These are phyloP conservation scores for Alexandromys fortis DNA, from an alignment of 2,113 vertebrate genomes.

Conservation along the genomic window DNA sequence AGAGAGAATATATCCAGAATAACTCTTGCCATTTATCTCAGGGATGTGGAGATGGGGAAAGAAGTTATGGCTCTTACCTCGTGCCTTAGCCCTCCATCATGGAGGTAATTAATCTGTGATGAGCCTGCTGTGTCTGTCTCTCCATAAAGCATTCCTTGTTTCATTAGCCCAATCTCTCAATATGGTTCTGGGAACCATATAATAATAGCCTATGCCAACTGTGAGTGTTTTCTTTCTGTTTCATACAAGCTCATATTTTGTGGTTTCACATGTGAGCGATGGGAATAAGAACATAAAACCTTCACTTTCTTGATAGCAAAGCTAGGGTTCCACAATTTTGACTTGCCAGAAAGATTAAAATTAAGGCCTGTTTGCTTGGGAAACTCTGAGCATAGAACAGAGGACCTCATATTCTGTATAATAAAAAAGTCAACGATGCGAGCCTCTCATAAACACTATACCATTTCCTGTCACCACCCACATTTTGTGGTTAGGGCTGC, in stretches of 20 bases:
- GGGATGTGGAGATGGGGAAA: not conserved
- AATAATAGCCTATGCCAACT: not conserved
- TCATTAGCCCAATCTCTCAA: not conserved
- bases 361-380: too few relatives aligned
- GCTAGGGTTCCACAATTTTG: not conserved
- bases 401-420: not conserved
- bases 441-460: not conserved
- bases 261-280: not conserved
- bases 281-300: not conserved
- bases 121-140: not conserved
- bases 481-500: not conserved
- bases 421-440: not conserved
- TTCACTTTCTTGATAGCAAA: not conserved
- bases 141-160: not conserved
- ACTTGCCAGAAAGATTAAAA: not conserved
- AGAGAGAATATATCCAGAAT: not conserved
- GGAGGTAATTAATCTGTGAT: rapidly evolving
- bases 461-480: not conserved
- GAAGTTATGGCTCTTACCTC: not conserved
- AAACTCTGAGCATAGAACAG: not conserved
- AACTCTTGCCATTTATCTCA: not conserved
- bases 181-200: not conserved
- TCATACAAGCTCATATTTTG: not conserved
- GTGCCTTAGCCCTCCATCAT: not conserved
- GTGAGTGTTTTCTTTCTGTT: not conserved